Evolutionary conservation across 2,113 vertebrate species (phyloP).

Genomic region (Uropsilus gracilis): DNA sequence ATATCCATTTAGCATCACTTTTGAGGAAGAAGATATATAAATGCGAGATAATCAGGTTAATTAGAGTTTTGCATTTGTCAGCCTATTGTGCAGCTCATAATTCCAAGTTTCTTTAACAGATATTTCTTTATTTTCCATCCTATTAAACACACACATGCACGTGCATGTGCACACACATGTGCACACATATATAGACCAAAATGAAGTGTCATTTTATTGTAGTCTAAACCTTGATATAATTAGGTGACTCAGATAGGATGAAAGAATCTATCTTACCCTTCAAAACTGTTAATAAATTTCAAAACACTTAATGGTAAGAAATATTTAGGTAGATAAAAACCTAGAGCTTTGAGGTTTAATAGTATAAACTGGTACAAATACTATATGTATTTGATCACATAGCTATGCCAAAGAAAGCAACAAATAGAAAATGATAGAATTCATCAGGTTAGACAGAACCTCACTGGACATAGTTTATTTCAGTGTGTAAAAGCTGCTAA

Average conservation of each 20-base stretch:
- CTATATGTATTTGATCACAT: background rate
- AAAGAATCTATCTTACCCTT: background rate
- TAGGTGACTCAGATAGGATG: background rate
- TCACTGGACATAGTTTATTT: background rate
- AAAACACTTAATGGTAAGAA: background rate
- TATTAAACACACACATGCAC: no score
- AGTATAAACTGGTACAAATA: background rate
- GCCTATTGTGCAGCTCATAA: background rate
- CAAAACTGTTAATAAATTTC: background rate
- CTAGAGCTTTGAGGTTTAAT: background rate
- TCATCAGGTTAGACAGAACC: background rate
- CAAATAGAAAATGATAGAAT: background rate
- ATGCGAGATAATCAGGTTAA: background rate
- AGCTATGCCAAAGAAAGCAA: background rate
- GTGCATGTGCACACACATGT: no score
- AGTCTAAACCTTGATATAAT: background rate
- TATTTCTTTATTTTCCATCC: background rate
- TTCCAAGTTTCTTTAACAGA: background rate
- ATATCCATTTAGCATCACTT: background rate
- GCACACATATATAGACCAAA: no score
- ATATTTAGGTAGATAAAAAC: constrained; percentile 30
- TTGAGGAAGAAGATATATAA: background rate
- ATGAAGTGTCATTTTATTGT: constrained; percentile 9
- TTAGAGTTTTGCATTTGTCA: constrained; percentile 10
- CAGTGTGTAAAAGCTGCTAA: background rate